Percentiles rank a stretch among this genome's conserved stretches.
Evolutionary conservation across 64 coral and sea anemone species (phyloP).

Genomic region (Dendronephthya gigantea): DNA sequence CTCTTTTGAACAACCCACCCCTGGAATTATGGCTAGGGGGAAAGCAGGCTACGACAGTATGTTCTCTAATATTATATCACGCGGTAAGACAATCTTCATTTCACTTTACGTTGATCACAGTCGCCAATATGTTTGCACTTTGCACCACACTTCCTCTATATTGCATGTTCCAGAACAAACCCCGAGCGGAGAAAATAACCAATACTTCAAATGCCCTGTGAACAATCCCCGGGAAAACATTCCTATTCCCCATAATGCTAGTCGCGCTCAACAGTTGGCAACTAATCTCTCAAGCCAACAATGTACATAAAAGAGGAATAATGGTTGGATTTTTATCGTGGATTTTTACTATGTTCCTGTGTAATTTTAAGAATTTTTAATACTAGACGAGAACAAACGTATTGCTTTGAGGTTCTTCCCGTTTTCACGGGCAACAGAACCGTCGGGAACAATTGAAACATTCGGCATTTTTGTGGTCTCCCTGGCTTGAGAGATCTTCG

Average conservation of each 20-base stretch:
- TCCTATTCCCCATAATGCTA: conserved; percentile 11
- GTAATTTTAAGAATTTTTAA: neutral
- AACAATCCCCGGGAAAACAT: neutral
- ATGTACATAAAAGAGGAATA: neutral
- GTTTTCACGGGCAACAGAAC: neutral
- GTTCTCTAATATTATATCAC: too few relatives aligned
- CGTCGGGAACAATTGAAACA: neutral
- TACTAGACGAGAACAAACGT: neutral
- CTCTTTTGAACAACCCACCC: too few relatives aligned
- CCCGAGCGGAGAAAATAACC: neutral
- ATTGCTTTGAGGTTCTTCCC: neutral
- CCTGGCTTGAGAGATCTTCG: too few relatives aligned
- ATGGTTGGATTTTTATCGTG: neutral
- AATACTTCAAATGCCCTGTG: neutral
- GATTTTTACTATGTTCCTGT: neutral
- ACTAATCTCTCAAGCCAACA: neutral
- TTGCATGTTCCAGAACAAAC: too few relatives aligned
- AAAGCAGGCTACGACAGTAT: too few relatives aligned
- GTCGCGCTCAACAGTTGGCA: neutral
- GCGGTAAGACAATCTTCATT: too few relatives aligned
- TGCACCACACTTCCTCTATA: too few relatives aligned
- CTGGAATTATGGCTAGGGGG: too few relatives aligned
- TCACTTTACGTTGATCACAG: too few relatives aligned
- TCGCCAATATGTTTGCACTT: too few relatives aligned
- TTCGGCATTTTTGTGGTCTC: conserved; percentile 1